phyloP scores from a whole-genome alignment of 2,113 vertebrate species.

The Cyphomyrus discorhynchus region DNA sequence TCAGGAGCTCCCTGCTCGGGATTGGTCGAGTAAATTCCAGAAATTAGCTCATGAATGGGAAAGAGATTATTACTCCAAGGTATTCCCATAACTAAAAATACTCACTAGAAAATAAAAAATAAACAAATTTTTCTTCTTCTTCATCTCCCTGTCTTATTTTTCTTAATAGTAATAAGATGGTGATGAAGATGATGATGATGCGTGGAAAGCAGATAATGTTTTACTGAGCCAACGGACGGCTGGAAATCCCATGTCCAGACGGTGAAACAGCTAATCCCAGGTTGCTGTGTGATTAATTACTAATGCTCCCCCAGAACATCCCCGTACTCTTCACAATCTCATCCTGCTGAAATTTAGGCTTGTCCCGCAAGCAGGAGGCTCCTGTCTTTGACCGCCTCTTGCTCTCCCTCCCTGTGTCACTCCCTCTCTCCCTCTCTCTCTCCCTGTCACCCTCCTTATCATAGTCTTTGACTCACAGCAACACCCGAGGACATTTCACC shows the following conservation, averaged over 20 bases:
- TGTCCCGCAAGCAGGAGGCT: constrained; percentile 39
- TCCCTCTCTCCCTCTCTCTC: constrained; percentile 28
- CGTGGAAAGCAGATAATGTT: not conserved
- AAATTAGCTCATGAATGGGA: constrained; percentile 35
- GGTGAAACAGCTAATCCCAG: constrained; percentile 45
- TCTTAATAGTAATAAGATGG: not conserved
- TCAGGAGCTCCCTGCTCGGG: constrained; percentile 34
- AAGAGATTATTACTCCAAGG: constrained; percentile 35
- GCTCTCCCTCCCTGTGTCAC: constrained; percentile 28
- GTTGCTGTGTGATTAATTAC: constrained; percentile 48
- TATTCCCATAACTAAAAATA: constrained; percentile 14
- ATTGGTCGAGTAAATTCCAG: constrained; percentile 31
- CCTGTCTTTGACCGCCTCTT: constrained; percentile 3
- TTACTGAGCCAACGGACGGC: not conserved
- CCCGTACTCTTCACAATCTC: constrained; percentile 45
- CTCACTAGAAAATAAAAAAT: not conserved
- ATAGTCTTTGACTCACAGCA: constrained; percentile 5
- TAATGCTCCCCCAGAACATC: constrained; percentile 46
- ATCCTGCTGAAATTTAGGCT: constrained; percentile 48
- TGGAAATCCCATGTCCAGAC: constrained; percentile 28
- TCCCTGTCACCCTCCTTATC: constrained; percentile 21
- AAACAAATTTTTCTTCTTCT: not conserved
- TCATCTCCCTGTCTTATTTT: not conserved
- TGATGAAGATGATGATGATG: not conserved
- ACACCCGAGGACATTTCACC: constrained; percentile 1